Base-by-base conservation (phyloP, 2,797 vertebrate genomes). In the Ara ararauna region DNA sequence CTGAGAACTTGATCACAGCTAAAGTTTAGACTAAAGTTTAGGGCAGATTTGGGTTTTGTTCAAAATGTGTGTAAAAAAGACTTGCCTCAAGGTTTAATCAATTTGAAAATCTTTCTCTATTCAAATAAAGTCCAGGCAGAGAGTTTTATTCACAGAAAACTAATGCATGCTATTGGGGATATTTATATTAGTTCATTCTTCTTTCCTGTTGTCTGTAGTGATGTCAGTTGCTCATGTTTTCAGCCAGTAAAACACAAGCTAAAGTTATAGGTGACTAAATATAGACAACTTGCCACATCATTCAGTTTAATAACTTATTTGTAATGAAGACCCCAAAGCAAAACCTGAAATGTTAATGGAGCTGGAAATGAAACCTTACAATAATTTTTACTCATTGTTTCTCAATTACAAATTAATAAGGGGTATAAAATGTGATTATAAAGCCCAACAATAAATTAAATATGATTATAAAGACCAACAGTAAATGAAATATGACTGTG, bases 311-410 rank as follows among this genome's bases (percentile, higher is more conserved):
- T 32, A 97, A 64, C 64, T 82, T 77, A 90, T 90, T 96, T 96
- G 23, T 93, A 96, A 96, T 80, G 81, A 95, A 96, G 92, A 89
- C 90, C 86, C 85, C 79, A 96, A 87, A 94, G 80, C 58, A 94
- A 97, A 96, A 94, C 92, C 18, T 15, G 67, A 90, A 93, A 92
- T 90, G 82, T 84, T 97, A 97, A 97, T 80, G 96, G 79, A 62
- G 90, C 89, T 83, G 93, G 80, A 96, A 97, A 94, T 94, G 45
- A 95, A 96, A 91, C 27, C 48, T 64, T 95, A 71, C 71, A 88
- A 81, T 85, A 80, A 30, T 45, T 95, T 95, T 95, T 86, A 62
- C 36, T 94, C 30, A 21, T 76, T 93, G 40, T 53, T 87, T 58
- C 88, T 93, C 94, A 93, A 94, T 96, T 97, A 73, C 23, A 72